Conservation (phyloP, 2,888 invertebrate species). For the Poecilus cupreus region DNA sequence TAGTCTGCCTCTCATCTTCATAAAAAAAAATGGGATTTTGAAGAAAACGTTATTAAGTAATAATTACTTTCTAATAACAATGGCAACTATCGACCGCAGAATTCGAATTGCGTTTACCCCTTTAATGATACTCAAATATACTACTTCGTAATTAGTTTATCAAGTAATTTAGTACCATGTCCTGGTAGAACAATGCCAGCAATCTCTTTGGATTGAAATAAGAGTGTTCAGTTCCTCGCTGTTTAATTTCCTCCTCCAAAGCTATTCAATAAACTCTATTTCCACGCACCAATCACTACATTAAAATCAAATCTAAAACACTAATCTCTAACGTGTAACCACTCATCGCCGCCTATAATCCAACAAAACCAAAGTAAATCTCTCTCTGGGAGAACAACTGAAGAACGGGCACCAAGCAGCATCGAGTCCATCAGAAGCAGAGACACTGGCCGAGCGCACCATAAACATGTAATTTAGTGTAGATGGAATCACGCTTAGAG, state of each 20-base stretch:
- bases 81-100: too few species aligned
- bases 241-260: slow-evolving; percentile 30
- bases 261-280: slow-evolving; percentile 25
- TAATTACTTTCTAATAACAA: too few species aligned
- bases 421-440: slow-evolving; percentile 24
- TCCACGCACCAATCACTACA: slow-evolving; percentile 39
- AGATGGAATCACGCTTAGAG: slow-evolving; percentile 50
- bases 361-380: slow-evolving; percentile 19
- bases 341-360: slow-evolving; percentile 4
- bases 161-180: too few species aligned
- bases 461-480: slow-evolving; percentile 49
- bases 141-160: too few species aligned
- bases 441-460: slow-evolving; percentile 17
- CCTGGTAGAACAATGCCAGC: too few species aligned
- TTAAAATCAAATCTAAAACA: slow-evolving; percentile 42
- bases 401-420: not conserved
- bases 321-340: slow-evolving; percentile 33
- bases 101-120: too few species aligned
- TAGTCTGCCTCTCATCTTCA: too few species aligned
- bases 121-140: too few species aligned
- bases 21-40: too few species aligned
- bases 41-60: too few species aligned
- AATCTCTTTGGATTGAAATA: not conserved
- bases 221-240: not conserved
- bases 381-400: slow-evolving; percentile 12